Conservation (phyloP, 1,140 invertebrate genomes). For the Hycleus phaleratus region DNA sequence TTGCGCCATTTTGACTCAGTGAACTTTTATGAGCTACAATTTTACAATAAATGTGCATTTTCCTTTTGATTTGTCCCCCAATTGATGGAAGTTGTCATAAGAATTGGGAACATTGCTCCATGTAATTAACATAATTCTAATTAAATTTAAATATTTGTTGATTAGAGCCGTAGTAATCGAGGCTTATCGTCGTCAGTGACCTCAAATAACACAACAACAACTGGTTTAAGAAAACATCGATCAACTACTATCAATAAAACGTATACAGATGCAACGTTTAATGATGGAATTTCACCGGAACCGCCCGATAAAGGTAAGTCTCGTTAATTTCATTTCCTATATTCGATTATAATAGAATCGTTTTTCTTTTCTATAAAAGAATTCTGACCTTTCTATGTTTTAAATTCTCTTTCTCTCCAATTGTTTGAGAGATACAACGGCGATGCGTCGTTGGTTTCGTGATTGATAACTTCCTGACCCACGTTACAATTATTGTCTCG, state of each 20-base stretch:
- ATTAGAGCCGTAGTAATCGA: constrained; percentile 8
- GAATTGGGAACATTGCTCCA: no score
- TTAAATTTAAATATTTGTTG: constrained; percentile 8
- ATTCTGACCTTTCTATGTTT: no score
- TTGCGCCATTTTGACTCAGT: no score
- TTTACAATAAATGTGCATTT: no score
- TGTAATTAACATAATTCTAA: background rate
- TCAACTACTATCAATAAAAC: background rate
- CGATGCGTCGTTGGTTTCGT: background rate
- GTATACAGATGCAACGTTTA: background rate
- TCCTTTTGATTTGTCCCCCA: no score
- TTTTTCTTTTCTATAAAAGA: no score
- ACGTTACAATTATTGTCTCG: constrained; percentile 10
- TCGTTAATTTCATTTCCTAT: background rate
- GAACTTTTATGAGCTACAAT: no score
- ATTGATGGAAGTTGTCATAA: no score
- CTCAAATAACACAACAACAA: constrained; percentile 3
- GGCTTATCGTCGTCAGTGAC: constrained; percentile 7
- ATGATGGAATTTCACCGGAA: constrained; percentile 10
- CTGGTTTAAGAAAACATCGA: constrained; percentile 6
- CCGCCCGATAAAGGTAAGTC: constrained; percentile 12
- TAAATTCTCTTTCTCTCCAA: no score
- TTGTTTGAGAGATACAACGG: background rate
- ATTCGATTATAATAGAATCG: no score
- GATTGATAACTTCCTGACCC: constrained; percentile 14